A percentile compares a stretch with the other conserved stretches of the same genome.
phyloP scores from a whole-genome alignment of 2,888 invertebrate species.

The Crematogaster levior region DNA sequence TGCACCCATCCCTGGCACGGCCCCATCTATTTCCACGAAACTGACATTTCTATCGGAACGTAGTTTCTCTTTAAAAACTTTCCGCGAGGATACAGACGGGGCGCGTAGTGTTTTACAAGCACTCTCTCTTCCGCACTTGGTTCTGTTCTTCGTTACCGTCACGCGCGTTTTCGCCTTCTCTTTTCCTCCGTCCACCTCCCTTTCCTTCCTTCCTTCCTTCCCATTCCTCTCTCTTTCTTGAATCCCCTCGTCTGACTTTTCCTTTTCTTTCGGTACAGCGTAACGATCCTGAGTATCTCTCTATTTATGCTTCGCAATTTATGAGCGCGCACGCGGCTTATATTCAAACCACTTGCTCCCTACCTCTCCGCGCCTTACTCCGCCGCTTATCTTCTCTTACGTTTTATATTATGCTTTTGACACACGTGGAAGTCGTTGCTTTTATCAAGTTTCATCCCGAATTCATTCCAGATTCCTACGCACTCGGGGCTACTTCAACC shows the following conservation, averaged over 20 bases:
- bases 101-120: conserved; percentile 50
- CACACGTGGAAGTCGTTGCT: conserved; percentile 53
- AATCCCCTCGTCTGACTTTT: conserved; percentile 13
- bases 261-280: conserved; percentile 41
- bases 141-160: background rate
- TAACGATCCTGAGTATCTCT: conserved; percentile 67
- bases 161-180: background rate
- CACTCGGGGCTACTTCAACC: conserved; percentile 40
- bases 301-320: conserved; percentile 72
- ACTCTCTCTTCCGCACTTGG: conserved; percentile 33
- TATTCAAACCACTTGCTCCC: conserved; percentile 56
- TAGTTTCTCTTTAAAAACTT: conserved; percentile 72
- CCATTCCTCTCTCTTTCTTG: background rate
- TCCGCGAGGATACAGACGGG: conserved; percentile 54
- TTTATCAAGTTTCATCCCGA: conserved; percentile 55
- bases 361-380: background rate
- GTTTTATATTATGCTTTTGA: conserved; percentile 41
- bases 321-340: conserved; percentile 61
- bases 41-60: conserved; percentile 75
- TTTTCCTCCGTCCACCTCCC: background rate
- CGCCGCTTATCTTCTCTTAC: conserved; percentile 18
- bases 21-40: conserved; percentile 72
- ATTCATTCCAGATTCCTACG: conserved; percentile 56
- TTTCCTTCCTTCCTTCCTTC: background rate
- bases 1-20: conserved; percentile 41